Conservation (phyloP, 2,888 invertebrate species). For the Deilephila porcellus region DNA sequence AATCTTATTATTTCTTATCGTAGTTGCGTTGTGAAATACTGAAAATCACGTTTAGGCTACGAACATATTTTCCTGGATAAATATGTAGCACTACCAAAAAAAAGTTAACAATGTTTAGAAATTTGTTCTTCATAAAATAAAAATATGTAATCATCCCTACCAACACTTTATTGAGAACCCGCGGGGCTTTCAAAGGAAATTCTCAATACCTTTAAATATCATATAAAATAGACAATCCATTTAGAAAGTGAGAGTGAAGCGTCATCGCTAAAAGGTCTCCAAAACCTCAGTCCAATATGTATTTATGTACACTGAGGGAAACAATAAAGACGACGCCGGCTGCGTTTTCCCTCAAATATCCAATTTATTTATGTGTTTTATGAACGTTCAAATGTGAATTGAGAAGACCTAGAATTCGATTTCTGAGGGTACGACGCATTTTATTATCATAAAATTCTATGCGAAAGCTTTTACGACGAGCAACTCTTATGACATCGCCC, state of each 20-base stretch:
- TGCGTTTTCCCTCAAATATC: constrained; percentile 52
- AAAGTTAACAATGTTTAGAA: too few species aligned
- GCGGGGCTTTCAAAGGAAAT: not conserved
- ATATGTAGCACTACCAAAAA: too few species aligned
- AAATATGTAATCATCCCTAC: too few species aligned
- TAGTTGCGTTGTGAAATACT: too few species aligned
- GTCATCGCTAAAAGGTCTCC: constrained; percentile 11
- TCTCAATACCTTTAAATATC: not conserved
- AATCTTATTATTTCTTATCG: too few species aligned
- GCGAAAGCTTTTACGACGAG: constrained; percentile 15
- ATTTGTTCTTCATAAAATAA: too few species aligned
- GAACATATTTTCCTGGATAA: too few species aligned
- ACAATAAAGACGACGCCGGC: constrained; percentile 57
- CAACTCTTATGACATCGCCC: constrained; percentile 1
- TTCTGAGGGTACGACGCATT: constrained; percentile 43
- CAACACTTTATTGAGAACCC: too few species aligned
- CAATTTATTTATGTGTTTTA: constrained; percentile 60
- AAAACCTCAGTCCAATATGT: constrained; percentile 33
- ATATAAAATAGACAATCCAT: not conserved
- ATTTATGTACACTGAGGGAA: constrained; percentile 50
- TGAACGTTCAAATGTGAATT: constrained; percentile 52
- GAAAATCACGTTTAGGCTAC: too few species aligned
- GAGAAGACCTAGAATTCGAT: constrained; percentile 46
- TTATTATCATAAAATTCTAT: constrained; percentile 44
- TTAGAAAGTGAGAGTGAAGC: too few species aligned